Percentiles rank a stretch among this genome's conserved stretches.
Evolutionary conservation across 2,888 invertebrate species (phyloP).

Genomic region (Rhaphigaster nebulosa): DNA sequence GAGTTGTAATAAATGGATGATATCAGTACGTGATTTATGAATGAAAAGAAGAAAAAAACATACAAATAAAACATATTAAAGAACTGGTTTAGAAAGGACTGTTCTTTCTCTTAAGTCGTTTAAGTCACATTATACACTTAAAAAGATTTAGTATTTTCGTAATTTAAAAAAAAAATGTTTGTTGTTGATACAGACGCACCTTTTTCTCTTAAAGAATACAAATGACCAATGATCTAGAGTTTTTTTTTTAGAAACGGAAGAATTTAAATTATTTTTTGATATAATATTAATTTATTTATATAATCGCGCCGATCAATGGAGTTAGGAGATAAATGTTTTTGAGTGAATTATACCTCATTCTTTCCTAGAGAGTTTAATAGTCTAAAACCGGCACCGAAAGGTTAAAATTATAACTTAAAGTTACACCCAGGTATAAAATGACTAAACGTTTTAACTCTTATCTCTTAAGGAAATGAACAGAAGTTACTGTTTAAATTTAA

Average conservation of each 20-base stretch:
- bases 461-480: too few species aligned
- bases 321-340: too few species aligned
- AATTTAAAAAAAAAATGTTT: neutral
- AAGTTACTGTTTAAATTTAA: too few species aligned
- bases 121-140: neutral
- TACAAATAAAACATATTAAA: too few species aligned
- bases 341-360: too few species aligned
- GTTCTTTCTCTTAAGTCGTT: neutral
- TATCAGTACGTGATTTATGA: neutral
- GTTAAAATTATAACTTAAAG: too few species aligned
- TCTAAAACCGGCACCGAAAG: too few species aligned
- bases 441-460: too few species aligned
- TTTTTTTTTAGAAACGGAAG: neutral
- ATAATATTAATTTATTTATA: neutral
- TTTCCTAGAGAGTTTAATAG: too few species aligned
- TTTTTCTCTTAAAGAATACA: neutral
- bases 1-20: neutral
- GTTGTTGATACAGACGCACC: neutral
- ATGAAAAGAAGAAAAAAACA: neutral
- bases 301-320: too few species aligned
- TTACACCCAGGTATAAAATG: too few species aligned
- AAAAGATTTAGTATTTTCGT: constrained; percentile 1
- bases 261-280: neutral
- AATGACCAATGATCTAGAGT: neutral
- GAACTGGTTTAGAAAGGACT: constrained; percentile 17